phyloP scores from a whole-genome alignment of 2,113 vertebrate genomes.

The Phaethon lepturus region DNA sequence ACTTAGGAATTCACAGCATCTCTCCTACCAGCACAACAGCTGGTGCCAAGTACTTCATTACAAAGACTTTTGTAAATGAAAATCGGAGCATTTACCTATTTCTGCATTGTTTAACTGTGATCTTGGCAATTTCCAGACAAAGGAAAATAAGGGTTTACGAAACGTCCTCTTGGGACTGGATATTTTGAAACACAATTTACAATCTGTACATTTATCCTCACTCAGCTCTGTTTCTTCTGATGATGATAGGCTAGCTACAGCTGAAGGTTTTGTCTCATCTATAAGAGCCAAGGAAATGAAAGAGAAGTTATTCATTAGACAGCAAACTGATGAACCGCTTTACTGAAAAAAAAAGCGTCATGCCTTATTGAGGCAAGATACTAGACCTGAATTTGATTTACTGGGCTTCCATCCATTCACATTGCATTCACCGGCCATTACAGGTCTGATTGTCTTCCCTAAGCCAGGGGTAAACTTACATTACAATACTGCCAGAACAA shows the following conservation, averaged over 20 bases:
- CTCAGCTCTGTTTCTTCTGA: constrained; percentile 34
- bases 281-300: not conserved
- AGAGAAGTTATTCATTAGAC: constrained; percentile 29
- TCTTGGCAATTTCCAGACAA: constrained; percentile 20
- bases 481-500: not conserved
- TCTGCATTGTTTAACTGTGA: not conserved
- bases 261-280: constrained; percentile 55
- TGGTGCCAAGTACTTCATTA: not conserved
- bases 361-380: not conserved
- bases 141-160: not conserved
- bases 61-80: constrained; percentile 9
- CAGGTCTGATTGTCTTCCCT: not conserved
- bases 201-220: constrained; percentile 73
- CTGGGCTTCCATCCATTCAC: not conserved
- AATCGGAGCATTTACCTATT: constrained; percentile 5
- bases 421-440: not conserved
- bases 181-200: constrained; percentile 3
- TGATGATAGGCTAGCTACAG: constrained; percentile 33
- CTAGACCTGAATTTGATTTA: not conserved
- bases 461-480: not conserved
- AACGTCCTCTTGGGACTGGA: not conserved
- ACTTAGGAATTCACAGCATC: not conserved
- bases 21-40: constrained; percentile 4
- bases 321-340: not conserved
- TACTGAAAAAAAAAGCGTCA: not conserved